Base-by-base conservation (phyloP, 2,888 invertebrate genomes). In the Habrosyne pyritoides region DNA sequence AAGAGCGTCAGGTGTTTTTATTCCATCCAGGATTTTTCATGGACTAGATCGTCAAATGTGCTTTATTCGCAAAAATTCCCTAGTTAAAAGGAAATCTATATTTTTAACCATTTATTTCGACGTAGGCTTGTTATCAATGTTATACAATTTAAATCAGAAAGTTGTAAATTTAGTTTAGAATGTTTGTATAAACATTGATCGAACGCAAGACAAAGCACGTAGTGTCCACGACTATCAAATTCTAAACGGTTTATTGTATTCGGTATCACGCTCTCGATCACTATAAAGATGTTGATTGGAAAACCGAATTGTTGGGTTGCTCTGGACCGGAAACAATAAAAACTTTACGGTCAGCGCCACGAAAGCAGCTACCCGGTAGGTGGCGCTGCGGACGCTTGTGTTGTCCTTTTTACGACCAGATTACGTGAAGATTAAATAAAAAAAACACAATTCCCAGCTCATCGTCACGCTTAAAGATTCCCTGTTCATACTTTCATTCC, bases 261-360 rank as follows among this genome's bases (percentile, higher is more conserved):
- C 64, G 64, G 56, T 75, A 81, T 77, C 73, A 70, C 66, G 71
- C 70, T 75, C 66, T 70, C 81, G 75, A 79, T 79, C 78, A 75
- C 80, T 75, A 81, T 77, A 79, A 79, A 84, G 78, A 79, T 81
- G 83, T 86, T 88, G 88, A 90, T 89, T 86, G 83, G 84, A 83
- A 82, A 85, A 81, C 82, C 80, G 82, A 86, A 87, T 84, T 79
- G 83, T 84, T 73, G 73, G 78, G 63, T 75, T 73, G 80, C 81
- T 69, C 74, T 79, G 84, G 82, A 80, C 86, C 84, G 86, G 81
- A 88, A 86, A 81, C 86, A 79, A 86, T 89, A 88, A 90, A 90
- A 87, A 84, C 68, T 89, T 87, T 87, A 87, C 78, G 81, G 79
- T 67, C 76, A 68, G 68, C 73, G 72, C 76, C 70, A 73, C 69